A percentile compares a stretch with the other conserved stretches of the same genome.
Conservation (phyloP, 1,140 invertebrate genomes). For the Drosophila kanapiae region DNA sequence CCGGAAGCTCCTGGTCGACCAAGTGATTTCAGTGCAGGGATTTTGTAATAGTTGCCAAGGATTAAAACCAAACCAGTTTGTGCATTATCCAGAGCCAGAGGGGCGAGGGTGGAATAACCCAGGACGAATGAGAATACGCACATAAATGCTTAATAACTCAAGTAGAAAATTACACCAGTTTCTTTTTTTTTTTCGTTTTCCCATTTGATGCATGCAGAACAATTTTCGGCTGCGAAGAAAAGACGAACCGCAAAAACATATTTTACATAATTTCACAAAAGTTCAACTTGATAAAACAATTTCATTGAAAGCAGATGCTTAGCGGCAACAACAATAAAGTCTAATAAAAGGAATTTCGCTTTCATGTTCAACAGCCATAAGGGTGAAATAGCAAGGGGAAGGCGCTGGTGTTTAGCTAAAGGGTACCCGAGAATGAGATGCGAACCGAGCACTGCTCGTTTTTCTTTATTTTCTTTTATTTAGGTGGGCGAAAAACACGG, state of each 20-base stretch:
- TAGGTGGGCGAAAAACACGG: not conserved
- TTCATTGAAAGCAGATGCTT: constrained; percentile 74
- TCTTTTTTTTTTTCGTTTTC: constrained; percentile 23
- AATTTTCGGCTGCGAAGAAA: constrained; percentile 34
- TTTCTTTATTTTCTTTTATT: constrained; percentile 53
- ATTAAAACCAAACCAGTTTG: constrained; percentile 36
- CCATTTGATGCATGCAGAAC: constrained; percentile 15
- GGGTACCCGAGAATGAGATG: constrained; percentile 21
- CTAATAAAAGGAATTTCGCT: constrained; percentile 80
- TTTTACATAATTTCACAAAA: constrained; percentile 77
- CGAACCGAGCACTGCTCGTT: constrained; percentile 10
- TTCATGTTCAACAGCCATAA: constrained; percentile 66
- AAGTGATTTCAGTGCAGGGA: constrained; percentile 42
- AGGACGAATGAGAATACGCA: not conserved
- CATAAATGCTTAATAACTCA: constrained; percentile 72
- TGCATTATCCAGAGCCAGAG: not conserved
- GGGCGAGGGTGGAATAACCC: too few species aligned
- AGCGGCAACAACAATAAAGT: constrained; percentile 58
- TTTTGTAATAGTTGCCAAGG: constrained; percentile 56
- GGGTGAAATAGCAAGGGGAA: constrained; percentile 5
- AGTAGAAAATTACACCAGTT: constrained; percentile 67
- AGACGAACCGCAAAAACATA: constrained; percentile 64
- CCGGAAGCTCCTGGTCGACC: constrained; percentile 42
- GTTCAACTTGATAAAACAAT: constrained; percentile 81
- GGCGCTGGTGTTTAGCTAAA: constrained; percentile 10